phyloP scores from a whole-genome alignment of 1,140 invertebrate genomes.

The Zaprionus vittiger region DNA sequence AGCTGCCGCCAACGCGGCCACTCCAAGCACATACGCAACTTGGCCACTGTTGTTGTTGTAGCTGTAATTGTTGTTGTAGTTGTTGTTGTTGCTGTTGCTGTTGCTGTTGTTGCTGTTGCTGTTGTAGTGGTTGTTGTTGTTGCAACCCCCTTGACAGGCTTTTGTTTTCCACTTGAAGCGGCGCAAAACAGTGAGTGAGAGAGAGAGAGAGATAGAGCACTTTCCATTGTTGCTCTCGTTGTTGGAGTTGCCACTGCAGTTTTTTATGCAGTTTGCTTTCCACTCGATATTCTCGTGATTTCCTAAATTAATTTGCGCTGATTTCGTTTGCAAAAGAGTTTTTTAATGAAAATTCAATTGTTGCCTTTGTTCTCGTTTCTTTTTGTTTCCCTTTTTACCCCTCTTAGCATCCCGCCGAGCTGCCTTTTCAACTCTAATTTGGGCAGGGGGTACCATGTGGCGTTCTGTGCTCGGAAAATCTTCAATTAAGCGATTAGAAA shows the following conservation, averaged over 20 bases:
- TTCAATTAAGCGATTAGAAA: conserved; percentile 15
- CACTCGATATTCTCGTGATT: conserved; percentile 54
- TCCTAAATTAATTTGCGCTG: conserved; percentile 73
- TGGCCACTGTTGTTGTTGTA: not conserved
- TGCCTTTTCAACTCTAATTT: conserved; percentile 16
- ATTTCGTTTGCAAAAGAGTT: conserved; percentile 55
- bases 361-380: conserved; percentile 29
- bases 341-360: conserved; percentile 73
- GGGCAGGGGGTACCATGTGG: conserved; percentile 26
- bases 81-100: not conserved
- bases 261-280: conserved; percentile 46
- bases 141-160: conserved; percentile 63
- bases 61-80: not conserved
- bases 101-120: conserved; percentile 6
- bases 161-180: conserved; percentile 78
- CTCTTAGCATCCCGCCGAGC: conserved; percentile 4
- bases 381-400: not conserved
- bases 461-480: not conserved
- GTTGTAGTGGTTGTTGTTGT: conserved; percentile 13
- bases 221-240: conserved; percentile 66
- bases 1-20: conserved; percentile 51
- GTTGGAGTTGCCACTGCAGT: conserved; percentile 37
- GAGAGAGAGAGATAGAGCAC: conserved; percentile 41
- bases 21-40: conserved; percentile 31
- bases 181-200: conserved; percentile 15